These are phyloP conservation scores for Scelioninae gen. 2 DNA, from an alignment of 2,888 invertebrate genomes.

Conservation along the genomic window DNA sequence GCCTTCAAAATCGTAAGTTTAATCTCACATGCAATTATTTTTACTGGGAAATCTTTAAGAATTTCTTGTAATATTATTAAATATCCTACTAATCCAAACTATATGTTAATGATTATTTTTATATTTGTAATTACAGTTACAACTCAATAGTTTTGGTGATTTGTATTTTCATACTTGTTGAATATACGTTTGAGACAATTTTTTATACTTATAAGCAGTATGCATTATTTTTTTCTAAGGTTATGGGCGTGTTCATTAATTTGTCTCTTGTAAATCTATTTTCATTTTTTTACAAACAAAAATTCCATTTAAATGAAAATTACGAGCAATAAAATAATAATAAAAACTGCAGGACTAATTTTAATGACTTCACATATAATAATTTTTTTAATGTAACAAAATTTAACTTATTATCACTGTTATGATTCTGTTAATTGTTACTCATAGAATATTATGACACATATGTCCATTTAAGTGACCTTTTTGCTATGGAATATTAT, in stretches of 20 bases:
- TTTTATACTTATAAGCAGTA: background rate
- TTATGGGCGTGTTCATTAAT: slow-evolving; percentile 66
- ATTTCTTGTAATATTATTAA: background rate
- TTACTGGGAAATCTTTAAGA: background rate
- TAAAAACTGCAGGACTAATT: background rate
- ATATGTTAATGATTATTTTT: slow-evolving; percentile 20
- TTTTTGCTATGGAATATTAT: no score
- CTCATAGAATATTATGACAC: no score
- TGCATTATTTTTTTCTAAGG: slow-evolving; percentile 56
- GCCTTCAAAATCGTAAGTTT: slow-evolving; percentile 26
- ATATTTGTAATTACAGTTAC: background rate
- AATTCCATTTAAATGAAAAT: background rate
- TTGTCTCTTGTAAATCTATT: slow-evolving; percentile 20
- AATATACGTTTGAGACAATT: background rate
- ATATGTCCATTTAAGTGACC: no score
- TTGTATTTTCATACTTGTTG: background rate
- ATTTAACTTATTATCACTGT: no score
- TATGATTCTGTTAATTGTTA: no score
- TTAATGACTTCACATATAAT: no score
- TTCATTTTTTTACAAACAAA: background rate
- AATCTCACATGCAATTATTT: background rate
- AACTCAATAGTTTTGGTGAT: background rate
- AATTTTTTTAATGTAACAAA: no score
- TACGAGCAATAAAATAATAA: background rate
- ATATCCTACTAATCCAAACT: background rate